A percentile compares a stretch with the other conserved stretches of the same genome.
Conservation (phyloP, 2,113 vertebrate genomes). For the Nasalis larvatus region DNA sequence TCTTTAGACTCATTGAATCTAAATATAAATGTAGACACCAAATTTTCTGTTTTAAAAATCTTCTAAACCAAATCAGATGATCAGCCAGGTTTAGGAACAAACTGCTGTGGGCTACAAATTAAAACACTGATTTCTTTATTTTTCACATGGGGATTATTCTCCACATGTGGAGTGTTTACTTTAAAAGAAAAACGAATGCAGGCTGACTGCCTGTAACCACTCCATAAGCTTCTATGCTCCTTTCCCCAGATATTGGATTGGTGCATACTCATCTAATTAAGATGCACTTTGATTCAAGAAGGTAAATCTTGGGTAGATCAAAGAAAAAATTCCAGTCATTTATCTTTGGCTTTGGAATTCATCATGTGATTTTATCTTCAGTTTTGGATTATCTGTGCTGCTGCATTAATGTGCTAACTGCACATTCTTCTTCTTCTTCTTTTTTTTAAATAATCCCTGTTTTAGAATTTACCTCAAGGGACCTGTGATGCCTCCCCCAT, state of each 20-base stretch:
- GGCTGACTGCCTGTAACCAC: background rate
- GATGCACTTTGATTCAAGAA: slow-evolving; percentile 47
- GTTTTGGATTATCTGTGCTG: slow-evolving; percentile 47
- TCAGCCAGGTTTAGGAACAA: slow-evolving; percentile 17
- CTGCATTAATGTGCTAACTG: slow-evolving; percentile 35
- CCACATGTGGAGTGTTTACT: slow-evolving; percentile 24
- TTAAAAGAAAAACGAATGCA: background rate
- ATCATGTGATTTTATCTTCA: slow-evolving; percentile 54
- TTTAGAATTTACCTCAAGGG: slow-evolving; percentile 27
- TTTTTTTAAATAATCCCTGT: background rate
- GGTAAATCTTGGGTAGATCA: slow-evolving; percentile 52
- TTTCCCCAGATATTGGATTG: background rate
- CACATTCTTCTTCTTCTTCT: background rate
- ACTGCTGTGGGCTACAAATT: background rate
- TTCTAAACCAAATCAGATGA: slow-evolving; percentile 27
- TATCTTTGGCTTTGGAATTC: slow-evolving; percentile 40
- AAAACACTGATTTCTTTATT: slow-evolving; percentile 22
- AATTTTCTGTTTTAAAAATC: slow-evolving; percentile 25
- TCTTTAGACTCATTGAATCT: slow-evolving; percentile 22
- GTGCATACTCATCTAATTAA: slow-evolving; percentile 40
- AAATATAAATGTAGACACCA: slow-evolving; percentile 30
- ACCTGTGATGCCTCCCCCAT: background rate
- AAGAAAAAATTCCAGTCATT: slow-evolving; percentile 56
- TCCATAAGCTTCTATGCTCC: background rate
- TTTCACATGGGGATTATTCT: slow-evolving; percentile 38